phyloP scores from a whole-genome alignment of 2,888 invertebrate genomes.

The Pseudococcus viburni region DNA sequence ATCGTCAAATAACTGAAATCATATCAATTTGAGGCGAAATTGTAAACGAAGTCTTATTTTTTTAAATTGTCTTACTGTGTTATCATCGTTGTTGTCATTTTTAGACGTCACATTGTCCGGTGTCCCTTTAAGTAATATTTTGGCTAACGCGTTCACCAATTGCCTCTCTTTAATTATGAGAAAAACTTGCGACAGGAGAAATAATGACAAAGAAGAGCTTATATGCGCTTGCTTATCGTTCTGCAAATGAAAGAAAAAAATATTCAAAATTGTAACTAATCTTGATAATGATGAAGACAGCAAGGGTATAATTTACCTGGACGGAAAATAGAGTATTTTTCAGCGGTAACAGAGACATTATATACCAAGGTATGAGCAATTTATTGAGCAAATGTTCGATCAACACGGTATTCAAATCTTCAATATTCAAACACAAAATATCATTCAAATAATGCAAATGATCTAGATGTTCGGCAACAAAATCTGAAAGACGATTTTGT shows the following conservation, averaged over 20 bases:
- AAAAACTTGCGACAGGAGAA: constrained; percentile 94
- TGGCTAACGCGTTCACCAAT: constrained; percentile 89
- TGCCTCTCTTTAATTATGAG: constrained; percentile 93
- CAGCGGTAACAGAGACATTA: constrained; percentile 84
- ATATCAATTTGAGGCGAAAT: constrained; percentile 10
- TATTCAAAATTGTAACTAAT: background rate
- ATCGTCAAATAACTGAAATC: background rate
- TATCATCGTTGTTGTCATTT: constrained; percentile 36
- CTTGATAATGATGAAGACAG: background rate
- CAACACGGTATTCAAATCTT: constrained; percentile 92
- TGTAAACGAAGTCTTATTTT: background rate
- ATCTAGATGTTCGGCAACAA: constrained; percentile 97
- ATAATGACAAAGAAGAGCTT: constrained; percentile 81
- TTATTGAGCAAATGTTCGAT: constrained; percentile 95
- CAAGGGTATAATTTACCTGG: constrained; percentile 63
- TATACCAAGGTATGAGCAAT: constrained; percentile 92
- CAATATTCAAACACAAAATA: constrained; percentile 92
- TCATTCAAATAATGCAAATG: constrained; percentile 98
- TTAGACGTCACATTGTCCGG: constrained; percentile 72
- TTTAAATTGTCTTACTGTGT: constrained; percentile 59
- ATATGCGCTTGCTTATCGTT: constrained; percentile 77
- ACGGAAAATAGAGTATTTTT: constrained; percentile 66
- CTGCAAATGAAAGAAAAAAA: constrained; percentile 50
- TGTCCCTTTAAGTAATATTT: constrained; percentile 91
- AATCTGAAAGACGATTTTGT: constrained; percentile 79